Base-by-base conservation (phyloP, 2,888 invertebrate species). In the Sylvicola cinctus region DNA sequence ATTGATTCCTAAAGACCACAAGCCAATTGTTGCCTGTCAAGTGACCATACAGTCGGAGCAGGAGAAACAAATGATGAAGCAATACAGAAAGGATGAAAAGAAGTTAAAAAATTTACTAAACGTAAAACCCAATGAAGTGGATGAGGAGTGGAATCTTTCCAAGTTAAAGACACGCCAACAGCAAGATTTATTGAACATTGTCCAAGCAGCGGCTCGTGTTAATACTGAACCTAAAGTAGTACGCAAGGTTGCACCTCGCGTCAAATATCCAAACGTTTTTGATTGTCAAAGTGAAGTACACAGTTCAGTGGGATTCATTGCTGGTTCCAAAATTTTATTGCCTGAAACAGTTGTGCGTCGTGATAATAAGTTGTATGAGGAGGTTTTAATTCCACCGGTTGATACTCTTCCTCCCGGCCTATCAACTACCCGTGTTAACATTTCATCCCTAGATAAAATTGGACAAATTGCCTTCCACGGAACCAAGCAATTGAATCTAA, bases 391-490 rank as follows among this genome's bases (percentile, higher is more conserved):
- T 47, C 85, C 87, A 1, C 70, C 77, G 29, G 68, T 42, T n/a
- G 50, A 71, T 34, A 65, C 66, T 32, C 56, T 63, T 1, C 64
- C 69, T 0, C 49, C 73, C 0, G 55, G 63, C 36, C 60, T 79
- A 17, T 74, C 74, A 14, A 68, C 72, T 45, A 60, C 69, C 45
- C 63, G 70, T 34, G 63, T 84, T 2, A 59, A 66, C 23, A 63
- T 76, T 11, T 43, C 46, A 4, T 50, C 53, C 17, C 48, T 64
- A 34, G 69, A 69, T 36, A 63, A 85, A 66, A 73, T 91, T 35
- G 91, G 87, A 0, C 75, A 79, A 60, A 66, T 78, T 58, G 91
- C 85, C 0, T 99, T 98, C 54, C 70, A 73, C 45, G 85, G 83
- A 44, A 77, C 85, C 34, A 75, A 80, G 49, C 65, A 71, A 34